A percentile compares a stretch with the other conserved stretches of the same genome.
phyloP scores from a whole-genome alignment of 2,888 invertebrate species.

The Ashinkailepas kermadecensis region DNA sequence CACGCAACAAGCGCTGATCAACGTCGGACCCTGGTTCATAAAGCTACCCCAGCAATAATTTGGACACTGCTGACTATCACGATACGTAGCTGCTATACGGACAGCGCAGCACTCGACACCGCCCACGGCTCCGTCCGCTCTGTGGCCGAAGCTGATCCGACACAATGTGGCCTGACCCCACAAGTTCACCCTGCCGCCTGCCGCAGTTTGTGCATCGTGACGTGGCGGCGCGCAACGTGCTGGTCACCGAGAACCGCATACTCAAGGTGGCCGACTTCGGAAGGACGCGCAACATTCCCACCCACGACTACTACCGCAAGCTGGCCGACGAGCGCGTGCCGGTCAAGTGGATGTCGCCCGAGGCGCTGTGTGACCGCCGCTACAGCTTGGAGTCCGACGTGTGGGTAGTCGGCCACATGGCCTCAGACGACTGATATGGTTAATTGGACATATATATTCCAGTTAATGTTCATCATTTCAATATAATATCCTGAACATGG shows the following conservation, averaged over 20 bases:
- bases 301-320: constrained; percentile 92
- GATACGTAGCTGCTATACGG: neutral
- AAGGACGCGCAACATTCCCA: constrained; percentile 87
- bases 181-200: neutral
- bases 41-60: too few species aligned
- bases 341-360: constrained; percentile 99
- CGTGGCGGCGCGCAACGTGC: constrained; percentile 91
- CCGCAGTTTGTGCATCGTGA: constrained; percentile 88
- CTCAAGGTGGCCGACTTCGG: constrained; percentile 99
- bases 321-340: constrained; percentile 92
- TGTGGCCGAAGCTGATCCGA: too few species aligned
- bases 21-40: too few species aligned
- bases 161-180: neutral
- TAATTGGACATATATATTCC: too few species aligned
- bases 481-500: too few species aligned
- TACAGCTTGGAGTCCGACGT: constrained; percentile 80
- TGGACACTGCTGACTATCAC: too few species aligned
- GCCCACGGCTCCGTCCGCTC: too few species aligned
- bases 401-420: constrained; percentile 55
- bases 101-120: neutral
- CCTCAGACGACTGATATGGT: too few species aligned
- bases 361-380: constrained; percentile 87
- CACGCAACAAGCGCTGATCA: too few species aligned
- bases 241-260: constrained; percentile 86
- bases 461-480: too few species aligned